Percentiles rank a stretch among this genome's conserved stretches.
These are phyloP conservation scores for Metopolophium dirhodum DNA, from an alignment of 1,140 invertebrate species.

Conservation along the genomic window DNA sequence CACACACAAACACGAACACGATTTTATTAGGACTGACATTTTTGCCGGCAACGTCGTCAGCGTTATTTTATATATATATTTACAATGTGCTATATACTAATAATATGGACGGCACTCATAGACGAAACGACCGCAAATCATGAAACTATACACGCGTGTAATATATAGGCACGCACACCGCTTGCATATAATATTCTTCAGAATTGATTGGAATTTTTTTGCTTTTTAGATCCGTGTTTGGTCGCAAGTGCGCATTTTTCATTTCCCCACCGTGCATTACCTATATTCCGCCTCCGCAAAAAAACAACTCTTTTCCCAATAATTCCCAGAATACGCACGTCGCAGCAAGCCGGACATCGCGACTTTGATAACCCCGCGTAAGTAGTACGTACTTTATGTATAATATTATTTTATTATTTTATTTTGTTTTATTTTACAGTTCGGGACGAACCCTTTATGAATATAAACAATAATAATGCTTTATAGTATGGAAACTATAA, in stretches of 20 bases:
- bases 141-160: neutral
- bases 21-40: constrained; percentile 6
- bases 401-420: too few relatives aligned
- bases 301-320: neutral
- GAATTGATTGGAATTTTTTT: neutral
- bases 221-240: neutral
- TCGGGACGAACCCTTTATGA: too few relatives aligned
- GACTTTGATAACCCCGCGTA: neutral
- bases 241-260: neutral
- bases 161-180: neutral
- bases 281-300: neutral
- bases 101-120: neutral
- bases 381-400: too few relatives aligned
- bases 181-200: neutral
- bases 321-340: neutral
- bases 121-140: constrained; percentile 11
- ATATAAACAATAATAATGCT: too few relatives aligned
- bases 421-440: too few relatives aligned
- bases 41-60: neutral
- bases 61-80: neutral
- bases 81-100: neutral
- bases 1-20: neutral
- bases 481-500: too few relatives aligned
- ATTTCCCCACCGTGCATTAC: neutral
- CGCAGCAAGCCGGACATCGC: too few relatives aligned